A percentile compares a stretch with the other conserved stretches of the same genome.
Evolutionary conservation across 1,140 invertebrate species (phyloP).

Genomic region (Ericerus pela): DNA sequence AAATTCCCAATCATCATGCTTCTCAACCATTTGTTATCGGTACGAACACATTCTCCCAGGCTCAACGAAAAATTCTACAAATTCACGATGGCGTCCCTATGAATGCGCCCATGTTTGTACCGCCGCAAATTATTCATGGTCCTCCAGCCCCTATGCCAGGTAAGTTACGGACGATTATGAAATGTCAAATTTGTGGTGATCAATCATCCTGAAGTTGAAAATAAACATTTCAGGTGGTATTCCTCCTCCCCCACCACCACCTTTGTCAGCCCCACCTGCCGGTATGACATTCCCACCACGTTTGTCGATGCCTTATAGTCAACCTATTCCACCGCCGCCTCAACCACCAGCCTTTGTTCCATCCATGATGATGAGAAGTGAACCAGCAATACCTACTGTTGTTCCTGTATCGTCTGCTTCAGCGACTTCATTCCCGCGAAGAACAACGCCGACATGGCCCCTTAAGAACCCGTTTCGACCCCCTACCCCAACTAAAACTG

Average conservation of each 20-base stretch:
- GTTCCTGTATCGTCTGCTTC: neutral
- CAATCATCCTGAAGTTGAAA: neutral
- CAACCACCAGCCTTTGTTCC: slow-evolving; percentile 4
- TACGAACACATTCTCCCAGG: neutral
- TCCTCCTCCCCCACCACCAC: neutral
- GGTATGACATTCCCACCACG: slow-evolving; percentile 25
- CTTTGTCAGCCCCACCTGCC: neutral
- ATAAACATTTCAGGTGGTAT: neutral
- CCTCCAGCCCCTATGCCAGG: slow-evolving; percentile 14
- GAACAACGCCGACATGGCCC: neutral
- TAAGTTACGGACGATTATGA: slow-evolving; percentile 2
- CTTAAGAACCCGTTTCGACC: neutral
- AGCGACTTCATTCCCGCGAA: neutral
- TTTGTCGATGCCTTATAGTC: slow-evolving; percentile 44
- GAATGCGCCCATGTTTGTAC: neutral
- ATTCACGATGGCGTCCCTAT: neutral
- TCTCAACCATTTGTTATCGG: neutral
- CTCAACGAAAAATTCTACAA: neutral
- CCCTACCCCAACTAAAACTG: neutral
- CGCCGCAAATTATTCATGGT: neutral
- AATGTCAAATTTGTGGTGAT: no score
- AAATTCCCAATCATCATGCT: neutral
- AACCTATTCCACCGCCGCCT: slow-evolving; percentile 26
- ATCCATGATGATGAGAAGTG: neutral
- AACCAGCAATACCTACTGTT: neutral